Evolutionary conservation across 2,888 invertebrate species (phyloP), one percentile per base, ranked within the genome.

Genomic region (Andrena bicolor): DNA sequence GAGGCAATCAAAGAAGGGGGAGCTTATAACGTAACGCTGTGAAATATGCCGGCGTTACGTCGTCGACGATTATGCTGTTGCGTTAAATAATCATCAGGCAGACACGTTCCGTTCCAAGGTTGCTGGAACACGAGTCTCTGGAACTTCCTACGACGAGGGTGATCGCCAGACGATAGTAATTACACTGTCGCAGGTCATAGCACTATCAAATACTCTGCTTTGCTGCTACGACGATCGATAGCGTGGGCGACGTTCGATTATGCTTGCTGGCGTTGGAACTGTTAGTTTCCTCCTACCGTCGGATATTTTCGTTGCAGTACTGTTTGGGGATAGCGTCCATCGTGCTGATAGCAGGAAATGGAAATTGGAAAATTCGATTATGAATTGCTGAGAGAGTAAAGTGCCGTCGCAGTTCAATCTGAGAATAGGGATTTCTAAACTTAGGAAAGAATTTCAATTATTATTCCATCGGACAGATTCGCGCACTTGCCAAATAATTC

Each of bases 41-140:
- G 80, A 88, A 88, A 87, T 89, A 86, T 77, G 79, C 76, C 20
- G 81, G 69, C 81, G 87, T 89, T 88, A 87, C 82, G 86, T 86
- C 76, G 82, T 10, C 82, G 72, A 71, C 73, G 86, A 87, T 88
- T 86, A 85, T 78, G 80, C 80, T 78, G 85, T 83, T 80, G 80
- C 69, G 86, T 89, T 86, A 85, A 88, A 89, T 85, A 87, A 89
- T 86, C 78, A 79, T 26, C 82, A 66, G 69, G 32, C 61, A 73
- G 71, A 71, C 81, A 80, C 66, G 78, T 35, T 70, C 32, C 26
- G 8, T 32, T 63, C 65, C 86, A 88, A 88, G 87, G 88, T 73
- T 53, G 49, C 66, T 16, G 69, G 63, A 77, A 64, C 80, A 63
- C 65, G 48, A 76, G 58, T 48, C 61, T 41, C 69, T 56, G 73